A percentile compares a stretch with the other conserved stretches of the same genome.
These are phyloP conservation scores for Sinonovacula constricta DNA, from an alignment of 1,140 invertebrate species.

Conservation along the genomic window DNA sequence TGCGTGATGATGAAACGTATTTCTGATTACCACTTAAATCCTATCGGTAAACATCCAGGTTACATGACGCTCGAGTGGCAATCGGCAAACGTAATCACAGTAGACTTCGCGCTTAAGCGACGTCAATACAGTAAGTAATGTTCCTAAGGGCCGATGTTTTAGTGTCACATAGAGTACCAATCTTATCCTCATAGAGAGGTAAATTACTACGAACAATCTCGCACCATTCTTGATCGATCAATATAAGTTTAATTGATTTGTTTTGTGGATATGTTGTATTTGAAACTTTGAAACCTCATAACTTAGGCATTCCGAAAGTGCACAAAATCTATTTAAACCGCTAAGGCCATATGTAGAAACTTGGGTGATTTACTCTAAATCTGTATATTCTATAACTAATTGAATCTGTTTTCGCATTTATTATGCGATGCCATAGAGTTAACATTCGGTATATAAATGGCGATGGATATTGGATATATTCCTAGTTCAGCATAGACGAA, in stretches of 20 bases:
- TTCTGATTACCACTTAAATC: no score
- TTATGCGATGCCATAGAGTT: background rate
- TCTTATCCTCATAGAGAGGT: background rate
- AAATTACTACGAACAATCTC: background rate
- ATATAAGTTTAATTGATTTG: background rate
- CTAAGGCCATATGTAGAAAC: background rate
- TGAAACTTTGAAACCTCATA: background rate
- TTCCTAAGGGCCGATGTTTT: background rate
- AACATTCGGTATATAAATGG: background rate
- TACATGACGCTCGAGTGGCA: no score
- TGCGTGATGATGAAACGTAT: no score
- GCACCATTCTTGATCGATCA: background rate
- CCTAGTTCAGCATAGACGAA: background rate
- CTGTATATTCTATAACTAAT: background rate
- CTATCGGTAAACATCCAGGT: no score
- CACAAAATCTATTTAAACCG: background rate
- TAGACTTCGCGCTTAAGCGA: no score
- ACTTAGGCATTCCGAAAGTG: background rate
- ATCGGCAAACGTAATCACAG: no score
- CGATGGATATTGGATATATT: background rate
- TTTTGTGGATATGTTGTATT: background rate
- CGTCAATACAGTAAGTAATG: no score
- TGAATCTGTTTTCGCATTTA: background rate
- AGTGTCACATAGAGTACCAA: background rate
- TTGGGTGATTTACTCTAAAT: background rate